A percentile compares a stretch with the other conserved stretches of the same genome.
phyloP scores from a whole-genome alignment of 2,113 vertebrate species.

The Alexandromys fortis region DNA sequence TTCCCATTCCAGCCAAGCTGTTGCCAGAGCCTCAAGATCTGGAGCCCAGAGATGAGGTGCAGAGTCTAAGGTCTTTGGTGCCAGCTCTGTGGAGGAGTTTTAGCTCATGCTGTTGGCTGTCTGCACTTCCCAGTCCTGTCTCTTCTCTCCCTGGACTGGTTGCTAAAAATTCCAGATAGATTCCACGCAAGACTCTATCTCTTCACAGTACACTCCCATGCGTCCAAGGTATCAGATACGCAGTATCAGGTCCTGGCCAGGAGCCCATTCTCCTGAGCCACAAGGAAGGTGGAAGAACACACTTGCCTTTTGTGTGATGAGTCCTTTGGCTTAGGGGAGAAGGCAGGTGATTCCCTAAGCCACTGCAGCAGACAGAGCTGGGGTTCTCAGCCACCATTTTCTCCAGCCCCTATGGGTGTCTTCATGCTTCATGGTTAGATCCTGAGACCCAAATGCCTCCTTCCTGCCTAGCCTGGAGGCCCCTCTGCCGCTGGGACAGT shows the following conservation, averaged over 20 bases:
- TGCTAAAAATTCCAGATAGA: background rate
- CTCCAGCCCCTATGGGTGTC: background rate
- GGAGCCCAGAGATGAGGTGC: background rate
- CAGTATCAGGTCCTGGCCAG: background rate
- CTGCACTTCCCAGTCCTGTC: background rate
- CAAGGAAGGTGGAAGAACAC: rapidly evolving
- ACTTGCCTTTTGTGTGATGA: background rate
- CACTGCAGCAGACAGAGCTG: background rate
- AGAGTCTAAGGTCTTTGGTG: background rate
- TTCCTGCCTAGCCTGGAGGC: background rate
- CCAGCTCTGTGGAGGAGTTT: background rate
- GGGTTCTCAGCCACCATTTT: background rate
- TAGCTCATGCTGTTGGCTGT: background rate
- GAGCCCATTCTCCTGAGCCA: background rate
- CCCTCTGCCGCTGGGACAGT: rapidly evolving
- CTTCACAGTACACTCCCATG: background rate
- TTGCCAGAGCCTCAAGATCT: background rate
- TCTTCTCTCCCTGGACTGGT: background rate
- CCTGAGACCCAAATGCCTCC: background rate
- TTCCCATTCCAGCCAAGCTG: too few species aligned
- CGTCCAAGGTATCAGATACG: background rate
- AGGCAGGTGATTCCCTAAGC: background rate
- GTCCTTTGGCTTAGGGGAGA: background rate
- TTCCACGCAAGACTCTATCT: background rate
- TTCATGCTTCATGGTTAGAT: background rate